Conservation (phyloP, 2,797 vertebrate genomes). For the Clarias laeviceps region DNA sequence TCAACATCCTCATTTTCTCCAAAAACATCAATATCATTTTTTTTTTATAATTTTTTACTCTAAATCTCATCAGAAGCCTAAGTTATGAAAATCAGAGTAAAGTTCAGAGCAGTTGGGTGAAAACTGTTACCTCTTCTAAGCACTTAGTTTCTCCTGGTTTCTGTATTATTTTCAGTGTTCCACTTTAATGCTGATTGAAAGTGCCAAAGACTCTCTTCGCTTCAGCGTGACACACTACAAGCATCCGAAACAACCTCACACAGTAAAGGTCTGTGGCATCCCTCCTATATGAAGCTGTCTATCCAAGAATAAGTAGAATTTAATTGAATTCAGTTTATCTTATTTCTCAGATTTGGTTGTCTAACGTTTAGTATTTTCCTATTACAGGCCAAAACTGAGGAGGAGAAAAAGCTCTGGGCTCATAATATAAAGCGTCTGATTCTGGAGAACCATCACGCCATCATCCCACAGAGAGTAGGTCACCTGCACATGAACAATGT, state of each 20-base stretch:
- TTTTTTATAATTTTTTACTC: not conserved
- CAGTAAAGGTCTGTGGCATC: slow-evolving; percentile 83
- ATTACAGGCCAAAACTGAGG: slow-evolving; percentile 84
- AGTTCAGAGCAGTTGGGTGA: not conserved
- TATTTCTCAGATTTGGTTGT: not conserved
- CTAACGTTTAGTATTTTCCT: not conserved
- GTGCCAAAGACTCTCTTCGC: slow-evolving; percentile 89
- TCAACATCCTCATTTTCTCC: slow-evolving; percentile 2
- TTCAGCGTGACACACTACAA: slow-evolving; percentile 96
- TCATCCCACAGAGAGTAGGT: slow-evolving; percentile 88
- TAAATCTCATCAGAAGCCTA: not conserved
- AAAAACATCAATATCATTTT: not conserved
- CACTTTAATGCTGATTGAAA: slow-evolving; percentile 93
- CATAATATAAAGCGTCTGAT: slow-evolving; percentile 97
- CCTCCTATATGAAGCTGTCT: not conserved
- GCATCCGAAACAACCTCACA: slow-evolving; percentile 91
- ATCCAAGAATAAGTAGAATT: not conserved
- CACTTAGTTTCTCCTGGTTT: not conserved
- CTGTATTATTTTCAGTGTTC: slow-evolving; percentile 80
- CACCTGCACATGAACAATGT: not conserved
- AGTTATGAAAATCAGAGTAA: not conserved
- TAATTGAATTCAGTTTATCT: not conserved
- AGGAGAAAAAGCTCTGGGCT: slow-evolving; percentile 92
- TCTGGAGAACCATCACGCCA: slow-evolving; percentile 92
- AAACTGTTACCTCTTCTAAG: not conserved